A percentile compares a stretch with the other conserved stretches of the same genome.
phyloP scores from a whole-genome alignment of 2,797 vertebrate genomes.

The Gallirallus australis region DNA sequence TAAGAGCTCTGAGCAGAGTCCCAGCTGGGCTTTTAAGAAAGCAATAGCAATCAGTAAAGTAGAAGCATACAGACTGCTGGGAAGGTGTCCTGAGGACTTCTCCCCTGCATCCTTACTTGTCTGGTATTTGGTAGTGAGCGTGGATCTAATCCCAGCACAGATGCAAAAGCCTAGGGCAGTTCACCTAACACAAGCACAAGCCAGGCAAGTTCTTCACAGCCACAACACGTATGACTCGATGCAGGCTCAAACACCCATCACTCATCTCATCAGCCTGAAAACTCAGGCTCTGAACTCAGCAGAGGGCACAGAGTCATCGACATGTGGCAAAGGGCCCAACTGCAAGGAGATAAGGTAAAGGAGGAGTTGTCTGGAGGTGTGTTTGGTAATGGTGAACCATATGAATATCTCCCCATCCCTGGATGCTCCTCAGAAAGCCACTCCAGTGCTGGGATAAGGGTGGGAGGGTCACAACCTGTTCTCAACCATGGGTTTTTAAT shows the following conservation, averaged over 20 bases:
- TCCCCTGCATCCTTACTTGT: not conserved
- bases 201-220: not conserved
- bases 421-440: not conserved
- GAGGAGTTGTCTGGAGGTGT: not conserved
- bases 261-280: not conserved
- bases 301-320: not conserved
- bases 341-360: not conserved
- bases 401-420: not conserved
- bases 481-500: not conserved
- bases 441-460: not conserved
- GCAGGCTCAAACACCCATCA: not conserved
- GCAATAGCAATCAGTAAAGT: not conserved
- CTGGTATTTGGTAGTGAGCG: not conserved
- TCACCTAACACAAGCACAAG: not conserved
- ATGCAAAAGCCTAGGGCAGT: not conserved
- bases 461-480: not conserved
- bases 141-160: not conserved
- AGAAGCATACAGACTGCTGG: not conserved
- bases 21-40: not conserved
- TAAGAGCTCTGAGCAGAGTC: not conserved
- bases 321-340: not conserved
- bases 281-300: not conserved
- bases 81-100: constrained; percentile 21
- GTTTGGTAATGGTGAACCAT: not conserved
- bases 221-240: not conserved